A percentile compares a stretch with the other conserved stretches of the same genome.
Conservation (phyloP, 2,113 vertebrate species). For the Thamnophis sirtalis region DNA sequence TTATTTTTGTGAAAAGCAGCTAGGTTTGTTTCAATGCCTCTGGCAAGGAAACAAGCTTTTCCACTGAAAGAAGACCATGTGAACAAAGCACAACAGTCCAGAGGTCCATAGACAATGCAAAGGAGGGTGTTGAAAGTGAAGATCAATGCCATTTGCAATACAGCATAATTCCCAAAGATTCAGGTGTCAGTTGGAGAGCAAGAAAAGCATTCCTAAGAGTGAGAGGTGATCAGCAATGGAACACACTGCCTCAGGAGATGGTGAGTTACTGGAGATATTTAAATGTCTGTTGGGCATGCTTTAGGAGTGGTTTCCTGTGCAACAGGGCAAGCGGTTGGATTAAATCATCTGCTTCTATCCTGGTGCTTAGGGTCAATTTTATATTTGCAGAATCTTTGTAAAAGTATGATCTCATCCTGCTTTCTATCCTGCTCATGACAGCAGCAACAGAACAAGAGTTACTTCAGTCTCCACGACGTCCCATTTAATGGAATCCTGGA, state of each 20-base stretch:
- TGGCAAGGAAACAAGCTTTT: not conserved
- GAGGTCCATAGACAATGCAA: not conserved
- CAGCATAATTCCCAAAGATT: not conserved
- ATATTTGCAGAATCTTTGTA: not conserved
- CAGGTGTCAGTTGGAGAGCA: not conserved
- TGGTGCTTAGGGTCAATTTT: not conserved
- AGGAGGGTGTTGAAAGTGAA: not conserved
- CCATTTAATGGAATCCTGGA: not conserved
- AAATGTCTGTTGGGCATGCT: not conserved
- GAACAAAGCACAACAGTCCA: not conserved
- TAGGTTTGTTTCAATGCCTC: not conserved
- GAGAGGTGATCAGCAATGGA: not conserved
- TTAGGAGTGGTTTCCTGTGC: not conserved
- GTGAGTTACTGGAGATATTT: not conserved
- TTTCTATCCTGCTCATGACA: not conserved
- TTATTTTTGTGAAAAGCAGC: not conserved
- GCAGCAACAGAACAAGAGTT: not conserved
- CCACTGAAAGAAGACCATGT: not conserved
- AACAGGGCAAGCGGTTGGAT: not conserved
- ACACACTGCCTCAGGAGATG: not conserved
- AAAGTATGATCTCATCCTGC: not conserved
- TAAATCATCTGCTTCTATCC: not conserved
- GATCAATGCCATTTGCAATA: not conserved
- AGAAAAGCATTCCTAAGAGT: not conserved
- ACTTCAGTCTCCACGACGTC: not conserved